These are phyloP conservation scores for Gambusia affinis DNA, from an alignment of 2,113 vertebrate genomes.

Conservation along the genomic window DNA sequence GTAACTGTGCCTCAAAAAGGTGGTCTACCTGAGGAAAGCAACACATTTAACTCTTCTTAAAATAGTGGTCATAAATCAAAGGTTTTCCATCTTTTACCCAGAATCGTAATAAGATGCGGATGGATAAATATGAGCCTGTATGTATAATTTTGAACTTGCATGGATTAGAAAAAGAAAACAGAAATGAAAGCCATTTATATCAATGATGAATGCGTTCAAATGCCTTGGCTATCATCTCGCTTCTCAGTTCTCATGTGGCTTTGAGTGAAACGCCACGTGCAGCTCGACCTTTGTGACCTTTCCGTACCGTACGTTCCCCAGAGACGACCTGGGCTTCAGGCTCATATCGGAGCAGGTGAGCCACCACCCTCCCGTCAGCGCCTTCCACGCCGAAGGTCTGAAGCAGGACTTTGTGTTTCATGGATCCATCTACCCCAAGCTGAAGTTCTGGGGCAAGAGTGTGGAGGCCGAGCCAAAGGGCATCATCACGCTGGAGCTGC, in stretches of 20 bases:
- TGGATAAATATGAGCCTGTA: neutral
- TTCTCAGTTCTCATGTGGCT: neutral
- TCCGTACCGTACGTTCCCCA: conserved; percentile 44
- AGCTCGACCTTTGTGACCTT: neutral
- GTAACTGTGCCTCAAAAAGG: too few species aligned
- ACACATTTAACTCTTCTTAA: too few species aligned
- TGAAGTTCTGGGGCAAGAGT: conserved; percentile 99
- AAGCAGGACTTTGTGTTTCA: conserved; percentile 95
- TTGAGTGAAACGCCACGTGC: neutral
- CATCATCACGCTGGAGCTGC: conserved; percentile 95
- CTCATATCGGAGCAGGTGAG: conserved; percentile 98
- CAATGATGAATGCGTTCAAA: neutral
- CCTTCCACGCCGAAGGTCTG: conserved; percentile 95
- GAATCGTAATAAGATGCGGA: too few species aligned
- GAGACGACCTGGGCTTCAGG: conserved; percentile 96
- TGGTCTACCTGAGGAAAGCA: too few species aligned
- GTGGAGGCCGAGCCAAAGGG: conserved; percentile 98
- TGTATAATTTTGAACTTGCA: neutral
- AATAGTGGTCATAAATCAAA: too few species aligned
- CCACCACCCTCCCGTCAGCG: conserved; percentile 96
- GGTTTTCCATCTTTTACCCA: too few species aligned
- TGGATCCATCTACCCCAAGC: conserved; percentile 97
- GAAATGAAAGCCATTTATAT: neutral
- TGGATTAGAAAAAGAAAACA: neutral
- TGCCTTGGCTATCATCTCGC: neutral